Evolutionary conservation across 2,113 vertebrate species (phyloP).

Genomic region (Oceanodroma tethys): DNA sequence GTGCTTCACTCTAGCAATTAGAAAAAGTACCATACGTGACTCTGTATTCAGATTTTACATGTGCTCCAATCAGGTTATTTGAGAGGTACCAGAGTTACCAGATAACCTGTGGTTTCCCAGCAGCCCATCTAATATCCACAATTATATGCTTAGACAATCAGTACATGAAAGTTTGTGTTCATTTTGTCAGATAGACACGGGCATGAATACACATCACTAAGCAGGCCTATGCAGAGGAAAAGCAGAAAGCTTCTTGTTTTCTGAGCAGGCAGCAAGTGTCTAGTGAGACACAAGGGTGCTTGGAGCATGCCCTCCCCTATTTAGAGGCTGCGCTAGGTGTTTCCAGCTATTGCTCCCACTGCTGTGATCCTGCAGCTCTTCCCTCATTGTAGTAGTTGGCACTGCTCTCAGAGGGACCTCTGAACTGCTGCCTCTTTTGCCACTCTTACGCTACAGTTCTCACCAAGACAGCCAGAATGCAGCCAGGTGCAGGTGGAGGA

Average conservation of each 20-base stretch:
- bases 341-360: not conserved
- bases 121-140: constrained; percentile 39
- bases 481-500: not conserved
- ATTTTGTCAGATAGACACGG: not conserved
- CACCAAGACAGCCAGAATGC: accelerated
- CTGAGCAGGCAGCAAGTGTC: not conserved
- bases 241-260: not conserved
- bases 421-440: not conserved
- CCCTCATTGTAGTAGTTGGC: not conserved
- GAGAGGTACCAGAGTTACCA: not conserved
- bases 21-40: constrained; percentile 13
- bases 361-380: not conserved
- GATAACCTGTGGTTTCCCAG: constrained; percentile 26
- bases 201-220: not conserved
- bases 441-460: not conserved
- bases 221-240: not conserved
- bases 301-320: not conserved
- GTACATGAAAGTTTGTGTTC: not conserved
- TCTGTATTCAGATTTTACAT: constrained; percentile 18
- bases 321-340: accelerated
- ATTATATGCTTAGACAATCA: not conserved
- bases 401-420: not conserved
- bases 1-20: constrained; percentile 62
- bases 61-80: not conserved
- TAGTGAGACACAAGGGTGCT: accelerated